phyloP scores from a whole-genome alignment of 2,888 invertebrate species.

The Diabrotica balteata region DNA sequence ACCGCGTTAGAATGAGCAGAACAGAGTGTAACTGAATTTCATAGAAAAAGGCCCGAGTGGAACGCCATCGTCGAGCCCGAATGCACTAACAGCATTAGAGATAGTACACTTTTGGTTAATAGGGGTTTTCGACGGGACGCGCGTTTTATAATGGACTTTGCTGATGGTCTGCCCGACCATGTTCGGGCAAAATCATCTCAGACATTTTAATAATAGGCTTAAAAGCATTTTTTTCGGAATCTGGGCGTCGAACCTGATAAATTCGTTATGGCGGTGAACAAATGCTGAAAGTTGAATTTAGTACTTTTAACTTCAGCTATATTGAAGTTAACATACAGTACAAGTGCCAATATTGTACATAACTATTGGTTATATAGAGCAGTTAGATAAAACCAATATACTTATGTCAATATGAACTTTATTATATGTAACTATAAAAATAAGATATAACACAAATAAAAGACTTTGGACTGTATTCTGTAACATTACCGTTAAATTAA shows the following conservation, averaged over 20 bases:
- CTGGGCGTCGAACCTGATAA: slow-evolving; percentile 3
- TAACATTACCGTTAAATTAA: no score
- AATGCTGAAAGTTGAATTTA: slow-evolving; percentile 2
- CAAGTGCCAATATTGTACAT: no score
- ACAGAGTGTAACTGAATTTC: slow-evolving; percentile 56
- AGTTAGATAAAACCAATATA: no score
- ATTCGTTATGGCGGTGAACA: background rate
- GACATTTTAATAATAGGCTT: slow-evolving; percentile 27
- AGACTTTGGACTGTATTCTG: no score
- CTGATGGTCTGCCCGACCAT: slow-evolving; percentile 47
- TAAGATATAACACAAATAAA: no score
- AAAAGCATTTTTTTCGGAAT: slow-evolving; percentile 14
- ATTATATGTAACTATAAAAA: no score
- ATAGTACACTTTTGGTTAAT: slow-evolving; percentile 59
- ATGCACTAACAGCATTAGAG: slow-evolving; percentile 58
- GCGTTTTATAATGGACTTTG: slow-evolving; percentile 58
- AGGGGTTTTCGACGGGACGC: slow-evolving; percentile 56
- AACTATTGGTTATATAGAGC: no score
- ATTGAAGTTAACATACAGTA: no score
- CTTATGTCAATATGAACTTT: no score
- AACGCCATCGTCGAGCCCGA: slow-evolving; percentile 43
- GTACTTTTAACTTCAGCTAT: background rate
- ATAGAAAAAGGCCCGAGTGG: slow-evolving; percentile 53
- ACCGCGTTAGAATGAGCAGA: slow-evolving; percentile 41
- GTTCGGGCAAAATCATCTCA: slow-evolving; percentile 30